Conservation (phyloP, 2,113 vertebrate species). For the Myxocyprinus asiaticus region DNA sequence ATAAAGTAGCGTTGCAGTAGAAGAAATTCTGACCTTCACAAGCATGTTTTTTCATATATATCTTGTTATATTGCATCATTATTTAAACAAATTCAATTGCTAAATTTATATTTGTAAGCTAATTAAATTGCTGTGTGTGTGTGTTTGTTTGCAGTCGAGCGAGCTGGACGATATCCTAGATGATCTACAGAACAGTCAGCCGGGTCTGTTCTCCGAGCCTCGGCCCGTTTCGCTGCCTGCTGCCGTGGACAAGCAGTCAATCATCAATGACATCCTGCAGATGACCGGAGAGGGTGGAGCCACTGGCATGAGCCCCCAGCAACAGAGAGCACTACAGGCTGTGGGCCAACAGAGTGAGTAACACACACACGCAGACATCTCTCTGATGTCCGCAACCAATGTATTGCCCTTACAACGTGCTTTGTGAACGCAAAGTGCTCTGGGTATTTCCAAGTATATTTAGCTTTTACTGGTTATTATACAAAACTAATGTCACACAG, state of each 20-base stretch:
- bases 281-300: conserved; percentile 88
- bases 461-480: too few species aligned
- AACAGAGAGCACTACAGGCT: conserved; percentile 82
- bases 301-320: conserved; percentile 53
- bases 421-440: too few species aligned
- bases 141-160: conserved; percentile 74
- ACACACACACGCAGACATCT: neutral
- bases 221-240: conserved; percentile 85
- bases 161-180: conserved; percentile 98
- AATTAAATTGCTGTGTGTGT: conserved; percentile 39
- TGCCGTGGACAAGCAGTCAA: conserved; percentile 96
- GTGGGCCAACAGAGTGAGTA: conserved; percentile 90
- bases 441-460: too few species aligned
- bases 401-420: too few species aligned
- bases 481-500: too few species aligned
- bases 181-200: conserved; percentile 94
- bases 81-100: neutral
- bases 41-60: too few species aligned
- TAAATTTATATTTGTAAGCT: neutral
- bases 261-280: conserved; percentile 99
- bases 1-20: too few species aligned
- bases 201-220: conserved; percentile 89
- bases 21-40: too few species aligned
- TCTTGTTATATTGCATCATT: neutral
- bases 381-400: too few species aligned